Evolutionary conservation across 2,113 vertebrate genomes (phyloP).

Genomic region (Eira barbara): DNA sequence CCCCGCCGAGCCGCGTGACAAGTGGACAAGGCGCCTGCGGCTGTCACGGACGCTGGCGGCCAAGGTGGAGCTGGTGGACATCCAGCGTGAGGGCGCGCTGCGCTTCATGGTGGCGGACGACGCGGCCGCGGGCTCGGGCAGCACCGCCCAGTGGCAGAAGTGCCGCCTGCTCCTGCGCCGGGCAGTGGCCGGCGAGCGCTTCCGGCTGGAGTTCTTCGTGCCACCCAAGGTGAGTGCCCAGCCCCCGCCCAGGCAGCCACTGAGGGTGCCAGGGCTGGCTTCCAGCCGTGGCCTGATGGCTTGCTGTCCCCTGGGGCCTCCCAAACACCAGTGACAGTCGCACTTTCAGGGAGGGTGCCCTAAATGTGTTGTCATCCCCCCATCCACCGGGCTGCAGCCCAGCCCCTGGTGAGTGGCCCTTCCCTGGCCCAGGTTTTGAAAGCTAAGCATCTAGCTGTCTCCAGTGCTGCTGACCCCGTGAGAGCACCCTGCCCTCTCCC

Average conservation of each 20-base stretch:
- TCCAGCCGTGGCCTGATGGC: accelerated
- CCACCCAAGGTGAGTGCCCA: slow-evolving; percentile 91
- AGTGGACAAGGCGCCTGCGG: slow-evolving; percentile 87
- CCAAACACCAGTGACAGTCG: neutral
- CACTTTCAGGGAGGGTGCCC: no score
- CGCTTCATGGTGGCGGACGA: slow-evolving; percentile 97
- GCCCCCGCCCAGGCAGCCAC: neutral
- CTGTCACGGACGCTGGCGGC: slow-evolving; percentile 91
- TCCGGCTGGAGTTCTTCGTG: slow-evolving; percentile 97
- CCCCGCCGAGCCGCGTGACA: slow-evolving; percentile 71
- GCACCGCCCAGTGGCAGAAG: slow-evolving; percentile 95
- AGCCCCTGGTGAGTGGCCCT: neutral
- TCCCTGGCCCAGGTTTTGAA: neutral
- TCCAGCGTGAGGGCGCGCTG: slow-evolving; percentile 95
- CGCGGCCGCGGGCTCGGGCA: slow-evolving; percentile 91
- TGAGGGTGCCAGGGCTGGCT: neutral
- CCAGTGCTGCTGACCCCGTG: neutral
- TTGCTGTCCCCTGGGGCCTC: neutral
- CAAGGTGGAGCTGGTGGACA: slow-evolving; percentile 92
- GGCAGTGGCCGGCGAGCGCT: slow-evolving; percentile 90
- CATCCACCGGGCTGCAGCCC: neutral
- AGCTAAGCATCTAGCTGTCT: neutral
- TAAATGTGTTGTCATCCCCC: no score
- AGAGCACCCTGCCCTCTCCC: neutral
- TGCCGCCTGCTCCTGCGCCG: slow-evolving; percentile 94